Evolutionary conservation across 2,113 vertebrate species (phyloP), one percentile per base, ranked within the genome.

Genomic region (Chloroceryle aenea): DNA sequence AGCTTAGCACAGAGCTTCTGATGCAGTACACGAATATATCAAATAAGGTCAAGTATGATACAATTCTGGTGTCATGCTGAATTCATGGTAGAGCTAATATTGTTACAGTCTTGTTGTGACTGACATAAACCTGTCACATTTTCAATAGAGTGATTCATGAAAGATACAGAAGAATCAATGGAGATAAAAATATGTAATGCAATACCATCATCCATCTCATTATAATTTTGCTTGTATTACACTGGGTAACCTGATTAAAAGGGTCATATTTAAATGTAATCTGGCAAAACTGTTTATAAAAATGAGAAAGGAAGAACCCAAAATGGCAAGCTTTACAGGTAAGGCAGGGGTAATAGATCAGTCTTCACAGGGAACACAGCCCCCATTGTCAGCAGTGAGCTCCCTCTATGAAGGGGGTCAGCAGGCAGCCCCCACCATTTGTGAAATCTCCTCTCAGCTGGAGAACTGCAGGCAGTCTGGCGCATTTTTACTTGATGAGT

Each of bases 31-130:
- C 1, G 1, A 75, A 90, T 90, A 55, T 30, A 64, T 96, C 89
- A 92, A 87, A 93, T 3, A 78, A 95, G 91, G 87, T 97, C 94
- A 95, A 76, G 94, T 77, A 64, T 85, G 94, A 80, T 85, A 91
- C 91, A 91, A 4, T 86, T 66, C 34, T 76, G 87, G 77, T 93
- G 91, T 89, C 94, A 75, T 0, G 10, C 85, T 90, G 95, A 20
- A 94, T 88, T 75, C 72, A 6, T 80, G 64, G 83, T 80, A 89
- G 36, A 93, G 80, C 75, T 92, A 89, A 96, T 95, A 58, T 90
- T 94, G 93, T 90, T 68, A 58, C 68, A 74, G 78, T 69, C 73
- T 88, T 88, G 85, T 93, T 82, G 90, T 75, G 95, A 85, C 81
- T 96, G 96, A 82, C 79, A 86, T 92, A 82, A 97, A 86, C 22